Evolutionary conservation across 2,888 invertebrate species (phyloP).

Genomic region (Druceiella hillmani): DNA sequence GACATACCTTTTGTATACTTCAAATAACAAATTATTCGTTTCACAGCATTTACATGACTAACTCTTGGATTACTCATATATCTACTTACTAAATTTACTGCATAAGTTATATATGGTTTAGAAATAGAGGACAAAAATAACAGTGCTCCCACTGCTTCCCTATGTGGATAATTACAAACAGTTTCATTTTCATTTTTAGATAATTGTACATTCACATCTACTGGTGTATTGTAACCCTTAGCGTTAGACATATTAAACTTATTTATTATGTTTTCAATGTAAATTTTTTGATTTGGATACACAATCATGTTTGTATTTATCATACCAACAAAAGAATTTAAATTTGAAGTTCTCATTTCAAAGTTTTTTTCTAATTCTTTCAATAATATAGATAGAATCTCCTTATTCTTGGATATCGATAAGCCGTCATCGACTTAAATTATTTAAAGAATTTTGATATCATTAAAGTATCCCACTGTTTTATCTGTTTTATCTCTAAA

Average conservation of each 20-base stretch:
- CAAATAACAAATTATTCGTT: constrained; percentile 3
- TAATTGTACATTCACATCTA: constrained; percentile 3
- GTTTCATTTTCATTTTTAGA: background rate
- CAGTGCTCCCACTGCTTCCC: constrained; percentile 4
- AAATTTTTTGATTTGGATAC: background rate
- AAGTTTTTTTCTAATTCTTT: too few relatives aligned
- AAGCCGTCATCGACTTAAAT: too few relatives aligned
- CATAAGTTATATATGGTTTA: constrained; percentile 2
- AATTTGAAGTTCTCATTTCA: too few relatives aligned
- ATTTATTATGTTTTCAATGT: constrained; percentile 2
- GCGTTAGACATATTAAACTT: constrained; percentile 3
- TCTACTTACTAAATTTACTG: constrained; percentile 2
- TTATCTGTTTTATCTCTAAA: too few relatives aligned
- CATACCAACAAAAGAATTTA: too few relatives aligned
- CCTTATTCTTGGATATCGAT: too few relatives aligned
- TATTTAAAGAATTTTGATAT: too few relatives aligned
- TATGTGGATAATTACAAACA: background rate
- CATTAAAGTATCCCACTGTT: too few relatives aligned
- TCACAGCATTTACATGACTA: background rate
- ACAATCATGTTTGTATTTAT: too few relatives aligned
- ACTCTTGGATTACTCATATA: constrained; percentile 1
- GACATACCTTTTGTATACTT: background rate
- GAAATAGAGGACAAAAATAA: constrained; percentile 1
- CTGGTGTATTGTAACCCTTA: constrained; percentile 2
- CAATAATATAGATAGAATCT: too few relatives aligned